Evolutionary conservation across 1,140 invertebrate species (phyloP).

Genomic region (Lasioglossum baleicum): DNA sequence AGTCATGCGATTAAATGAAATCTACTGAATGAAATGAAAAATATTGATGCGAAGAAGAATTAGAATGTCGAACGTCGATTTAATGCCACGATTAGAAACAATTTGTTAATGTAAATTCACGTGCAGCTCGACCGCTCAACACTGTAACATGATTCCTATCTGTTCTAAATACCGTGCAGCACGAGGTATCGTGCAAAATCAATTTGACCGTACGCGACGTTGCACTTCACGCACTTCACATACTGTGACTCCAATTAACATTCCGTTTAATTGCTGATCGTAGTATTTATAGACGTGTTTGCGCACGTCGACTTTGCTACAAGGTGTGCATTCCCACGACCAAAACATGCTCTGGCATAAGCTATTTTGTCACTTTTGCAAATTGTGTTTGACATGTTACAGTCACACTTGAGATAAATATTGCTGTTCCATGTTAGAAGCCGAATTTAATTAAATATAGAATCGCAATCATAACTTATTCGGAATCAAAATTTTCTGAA

Average conservation of each 20-base stretch:
- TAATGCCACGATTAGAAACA: neutral
- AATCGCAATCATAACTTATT: too few species aligned
- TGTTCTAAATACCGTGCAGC: slow-evolving; percentile 33
- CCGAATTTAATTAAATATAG: too few species aligned
- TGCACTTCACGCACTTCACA: neutral
- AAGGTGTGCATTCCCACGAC: neutral
- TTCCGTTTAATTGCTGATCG: slow-evolving; percentile 22
- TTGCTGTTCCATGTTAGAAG: neutral
- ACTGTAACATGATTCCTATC: slow-evolving; percentile 2
- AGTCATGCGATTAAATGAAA: too few species aligned
- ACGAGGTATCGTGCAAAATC: neutral
- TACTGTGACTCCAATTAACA: slow-evolving; percentile 34
- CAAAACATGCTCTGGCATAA: neutral
- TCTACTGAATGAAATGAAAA: too few species aligned
- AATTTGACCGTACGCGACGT: slow-evolving; percentile 19
- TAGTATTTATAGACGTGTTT: neutral
- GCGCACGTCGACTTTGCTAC: neutral
- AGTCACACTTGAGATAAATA: neutral
- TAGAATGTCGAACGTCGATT: neutral
- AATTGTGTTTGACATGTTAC: neutral
- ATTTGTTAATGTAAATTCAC: slow-evolving; percentile 12
- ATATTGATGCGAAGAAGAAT: neutral
- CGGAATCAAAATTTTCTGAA: too few species aligned
- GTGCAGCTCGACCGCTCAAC: neutral
- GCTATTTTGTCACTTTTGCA: neutral